Evolutionary conservation across 2,797 vertebrate genomes (phyloP).

Genomic region (Myotis pilosus): DNA sequence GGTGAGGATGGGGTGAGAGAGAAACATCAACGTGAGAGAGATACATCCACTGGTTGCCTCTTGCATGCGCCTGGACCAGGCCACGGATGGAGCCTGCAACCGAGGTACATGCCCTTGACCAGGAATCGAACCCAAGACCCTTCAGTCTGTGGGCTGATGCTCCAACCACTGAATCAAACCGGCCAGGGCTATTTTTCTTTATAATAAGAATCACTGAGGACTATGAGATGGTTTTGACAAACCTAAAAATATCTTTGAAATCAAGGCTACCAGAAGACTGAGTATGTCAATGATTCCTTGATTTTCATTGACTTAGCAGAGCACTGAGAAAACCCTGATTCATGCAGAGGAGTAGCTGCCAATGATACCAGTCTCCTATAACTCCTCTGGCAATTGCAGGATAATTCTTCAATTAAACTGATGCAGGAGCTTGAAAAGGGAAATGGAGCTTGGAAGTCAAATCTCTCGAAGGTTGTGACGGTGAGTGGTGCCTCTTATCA

Average conservation of each 20-base stretch:
- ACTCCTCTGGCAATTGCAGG: constrained; percentile 63
- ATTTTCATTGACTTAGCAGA: constrained; percentile 49
- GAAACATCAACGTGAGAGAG: no score
- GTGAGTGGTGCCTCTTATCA: constrained; percentile 21
- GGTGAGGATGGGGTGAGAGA: no score
- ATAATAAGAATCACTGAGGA: constrained; percentile 21
- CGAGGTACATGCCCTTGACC: no score
- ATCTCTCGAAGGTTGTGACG: constrained; percentile 24
- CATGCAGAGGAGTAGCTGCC: constrained; percentile 51
- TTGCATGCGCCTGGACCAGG: no score
- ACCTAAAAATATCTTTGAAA: constrained; percentile 64
- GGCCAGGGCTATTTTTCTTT: constrained; percentile 32
- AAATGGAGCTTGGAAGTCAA: constrained; percentile 58
- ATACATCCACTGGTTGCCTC: no score
- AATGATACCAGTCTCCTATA: constrained; percentile 39
- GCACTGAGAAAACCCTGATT: constrained; percentile 54
- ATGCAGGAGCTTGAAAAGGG: constrained; percentile 45
- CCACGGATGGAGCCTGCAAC: no score
- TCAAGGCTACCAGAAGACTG: constrained; percentile 44
- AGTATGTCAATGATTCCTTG: constrained; percentile 56
- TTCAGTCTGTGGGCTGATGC: no score
- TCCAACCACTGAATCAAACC: no score
- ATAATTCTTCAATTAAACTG: constrained; percentile 73
- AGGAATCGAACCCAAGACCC: no score
- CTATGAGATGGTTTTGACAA: constrained; percentile 58